Evolutionary conservation across 1,140 invertebrate genomes (phyloP), one percentile per base, ranked within the genome.

Genomic region (Oryzaephilus surinamensis): DNA sequence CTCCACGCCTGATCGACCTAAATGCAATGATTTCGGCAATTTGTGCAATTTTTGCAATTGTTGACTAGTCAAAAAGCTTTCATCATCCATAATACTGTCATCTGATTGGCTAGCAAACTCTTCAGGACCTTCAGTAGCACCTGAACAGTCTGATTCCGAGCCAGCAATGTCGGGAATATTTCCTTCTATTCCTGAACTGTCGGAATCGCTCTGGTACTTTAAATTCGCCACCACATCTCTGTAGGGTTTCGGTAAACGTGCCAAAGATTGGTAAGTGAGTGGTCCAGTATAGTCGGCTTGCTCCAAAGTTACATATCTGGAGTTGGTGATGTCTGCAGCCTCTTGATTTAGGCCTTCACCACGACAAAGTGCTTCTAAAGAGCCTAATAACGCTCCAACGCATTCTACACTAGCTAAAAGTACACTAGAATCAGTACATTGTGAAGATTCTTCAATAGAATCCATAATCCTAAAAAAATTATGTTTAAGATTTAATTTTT

Each of bases 281-380:
- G 85, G 84, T 4, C 84, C 84, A 21, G 75, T 78, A 55, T 90
- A 90, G 63, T 90, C 84, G 15, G 82, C 81, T 50, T 85, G 78
- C 49, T 84, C 75, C 4, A 90, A 58, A 35, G 74, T 72, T 3
- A 73, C 69, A 63, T 86, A 90, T 13, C 84, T 64, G 14, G 63
- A 62, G 50, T 89, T 79, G 6, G 90, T 81, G 17, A 76, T 72
- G 10, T 72, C 64, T 0, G 74, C 70, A 12, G 66, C 64, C 28
- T 63, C 54, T 41, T 75, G 69, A 54, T 66, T 71, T 46, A 86
- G 63, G 0, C 69, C 70, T 64, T 82, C 69, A 1, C 79, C 79
- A 7, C 73, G 73, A 53, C 82, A 84, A 0, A 94, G 65, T 41
- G 81, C 76, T 58, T 92, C 83, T 13, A 96, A 63, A 4, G 87